A percentile compares a stretch with the other conserved stretches of the same genome.
Evolutionary conservation across 1,140 invertebrate species (phyloP).

Genomic region (Halesus radiatus): DNA sequence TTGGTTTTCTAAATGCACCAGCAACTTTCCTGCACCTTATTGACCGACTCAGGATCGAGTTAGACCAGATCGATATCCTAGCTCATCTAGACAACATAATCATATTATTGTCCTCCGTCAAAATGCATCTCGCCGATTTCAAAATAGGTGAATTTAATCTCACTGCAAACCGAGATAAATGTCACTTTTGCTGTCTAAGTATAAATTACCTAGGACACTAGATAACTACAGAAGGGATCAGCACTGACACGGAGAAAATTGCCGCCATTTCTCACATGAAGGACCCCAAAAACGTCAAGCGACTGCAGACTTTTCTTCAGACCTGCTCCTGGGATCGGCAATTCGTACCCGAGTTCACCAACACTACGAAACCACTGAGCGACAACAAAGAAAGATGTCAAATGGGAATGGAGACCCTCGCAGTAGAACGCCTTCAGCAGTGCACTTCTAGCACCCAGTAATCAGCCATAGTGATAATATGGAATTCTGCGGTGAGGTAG

Average conservation of each 20-base stretch:
- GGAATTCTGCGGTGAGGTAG: too few relatives aligned
- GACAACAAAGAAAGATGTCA: conserved; percentile 57
- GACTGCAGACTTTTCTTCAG: conserved; percentile 59
- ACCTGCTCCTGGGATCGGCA: conserved; percentile 62
- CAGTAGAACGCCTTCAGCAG: conserved; percentile 10
- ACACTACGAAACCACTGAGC: conserved; percentile 61
- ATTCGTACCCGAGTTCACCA: conserved; percentile 62
- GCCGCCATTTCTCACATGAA: conserved; percentile 59
- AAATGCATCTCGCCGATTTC: conserved; percentile 61
- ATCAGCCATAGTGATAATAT: too few relatives aligned
- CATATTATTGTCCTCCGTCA: conserved; percentile 60
- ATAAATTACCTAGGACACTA: conserved; percentile 63
- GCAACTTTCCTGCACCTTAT: conserved; percentile 64
- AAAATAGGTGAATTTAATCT: conserved; percentile 59
- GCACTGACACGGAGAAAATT: conserved; percentile 61
- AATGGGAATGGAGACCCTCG: conserved; percentile 53
- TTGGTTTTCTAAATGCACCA: conserved; percentile 63
- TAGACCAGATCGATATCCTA: conserved; percentile 56
- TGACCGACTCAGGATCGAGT: conserved; percentile 56
- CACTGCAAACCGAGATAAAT: conserved; percentile 62
- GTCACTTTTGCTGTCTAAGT: conserved; percentile 60
- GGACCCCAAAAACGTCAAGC: conserved; percentile 58
- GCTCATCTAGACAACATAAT: conserved; percentile 67
- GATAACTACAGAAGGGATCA: conserved; percentile 60
- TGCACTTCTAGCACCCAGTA: too few relatives aligned